Evolutionary conservation across 1,140 invertebrate genomes (phyloP).

Genomic region (Neodiprion lecontei): DNA sequence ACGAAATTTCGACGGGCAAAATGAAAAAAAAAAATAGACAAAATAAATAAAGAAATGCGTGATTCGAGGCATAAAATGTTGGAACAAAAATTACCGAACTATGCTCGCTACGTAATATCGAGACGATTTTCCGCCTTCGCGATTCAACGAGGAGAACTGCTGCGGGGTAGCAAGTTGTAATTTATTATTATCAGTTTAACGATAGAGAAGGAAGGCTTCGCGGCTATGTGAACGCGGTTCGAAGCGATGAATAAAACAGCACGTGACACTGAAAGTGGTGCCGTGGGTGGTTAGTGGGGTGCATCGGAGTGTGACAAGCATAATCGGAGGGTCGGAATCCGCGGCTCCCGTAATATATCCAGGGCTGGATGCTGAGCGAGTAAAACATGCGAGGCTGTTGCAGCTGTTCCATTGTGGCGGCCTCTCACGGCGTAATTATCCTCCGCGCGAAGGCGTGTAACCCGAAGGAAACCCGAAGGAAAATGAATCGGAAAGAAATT

Average conservation of each 20-base stretch:
- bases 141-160: slow-evolving; percentile 11
- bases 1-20: background rate
- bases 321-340: slow-evolving; percentile 22
- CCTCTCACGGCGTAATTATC: background rate
- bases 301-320: slow-evolving; percentile 36
- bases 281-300: slow-evolving; percentile 57
- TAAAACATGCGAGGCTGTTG: slow-evolving; percentile 28
- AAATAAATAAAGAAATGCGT: too few species aligned
- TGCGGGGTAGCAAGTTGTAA: background rate
- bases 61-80: too few species aligned
- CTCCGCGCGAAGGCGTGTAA: background rate
- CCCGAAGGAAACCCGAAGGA: background rate
- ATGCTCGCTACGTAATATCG: background rate
- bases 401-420: background rate
- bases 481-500: background rate
- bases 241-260: slow-evolving; percentile 50
- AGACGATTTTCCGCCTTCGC: slow-evolving; percentile 1
- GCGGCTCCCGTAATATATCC: background rate
- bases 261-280: slow-evolving; percentile 47
- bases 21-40: background rate
- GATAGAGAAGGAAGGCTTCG: background rate
- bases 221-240: slow-evolving; percentile 45
- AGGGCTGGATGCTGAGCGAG: slow-evolving; percentile 24
- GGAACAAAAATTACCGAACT: too few species aligned
- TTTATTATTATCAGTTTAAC: background rate